Base-by-base conservation (phyloP, 1,140 invertebrate species). In the Melipona quadrifasciata region DNA sequence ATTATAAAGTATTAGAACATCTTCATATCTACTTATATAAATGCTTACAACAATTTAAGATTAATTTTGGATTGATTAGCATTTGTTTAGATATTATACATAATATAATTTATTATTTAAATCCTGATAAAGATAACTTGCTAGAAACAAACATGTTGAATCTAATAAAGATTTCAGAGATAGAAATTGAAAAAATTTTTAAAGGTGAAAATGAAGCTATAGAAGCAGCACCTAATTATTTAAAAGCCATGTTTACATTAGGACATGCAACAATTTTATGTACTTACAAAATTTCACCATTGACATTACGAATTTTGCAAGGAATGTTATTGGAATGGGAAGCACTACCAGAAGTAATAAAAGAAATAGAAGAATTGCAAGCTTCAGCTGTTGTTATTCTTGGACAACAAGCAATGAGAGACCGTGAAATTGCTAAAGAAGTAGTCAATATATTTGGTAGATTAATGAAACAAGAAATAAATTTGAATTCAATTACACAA, bases 181-280 rank as follows among this genome's bases (percentile, higher is more conserved):
- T 70, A 12, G 86, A 93, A 76, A 92, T 95, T 1, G 79, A 91
- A 24, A 87, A 91, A 53, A 87, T 94, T 14, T 87, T 91, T 53
- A 71, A 91, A 17, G 89, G 90, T 12, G 82, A 92, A 2, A 67
- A 84, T 14, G 80, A 90, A 12, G 88, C 75, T 31, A 61, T 71
- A 1, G 67, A 82, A 1, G 85, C 91, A 53, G 67, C 82, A 1
- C 71, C 82, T 3, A 74, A 89, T 39, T 92, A 91, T 64, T 80
- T 92, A 17, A 92, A 91, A 79, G 93, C 92, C 14, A 92, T 95
- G 80, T 91, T 87, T 71, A 95, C 94, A 2, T 77, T 95, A 17
- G 94, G 94, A 1, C 91, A 95, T 61, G 86, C 93, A n/a, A 91
- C 93, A 11, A 84, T 92, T 65, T 85, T 94, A 1, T 93, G 93